Evolutionary conservation across 2,113 vertebrate genomes (phyloP).

Genomic region (Varanus salvator): DNA sequence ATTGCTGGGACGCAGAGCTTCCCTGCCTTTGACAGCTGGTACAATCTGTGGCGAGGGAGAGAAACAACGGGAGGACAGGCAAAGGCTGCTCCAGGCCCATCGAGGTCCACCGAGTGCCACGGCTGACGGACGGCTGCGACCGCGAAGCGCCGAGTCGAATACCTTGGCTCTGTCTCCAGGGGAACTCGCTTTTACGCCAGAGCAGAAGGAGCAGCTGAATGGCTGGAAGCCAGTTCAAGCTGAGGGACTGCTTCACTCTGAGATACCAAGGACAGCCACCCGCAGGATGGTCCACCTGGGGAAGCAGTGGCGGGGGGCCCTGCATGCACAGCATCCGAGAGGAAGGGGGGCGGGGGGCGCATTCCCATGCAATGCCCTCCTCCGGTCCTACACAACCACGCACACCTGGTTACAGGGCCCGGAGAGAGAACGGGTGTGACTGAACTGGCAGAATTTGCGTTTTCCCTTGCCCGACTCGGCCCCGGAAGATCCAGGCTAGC

Average conservation of each 20-base stretch:
- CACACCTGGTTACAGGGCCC: too few species aligned
- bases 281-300: not conserved
- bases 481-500: not conserved
- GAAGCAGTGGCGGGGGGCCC: too few species aligned
- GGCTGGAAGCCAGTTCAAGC: not conserved
- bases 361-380: too few species aligned
- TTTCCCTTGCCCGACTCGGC: not conserved
- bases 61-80: not conserved
- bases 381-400: too few species aligned
- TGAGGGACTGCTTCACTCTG: not conserved
- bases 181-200: not conserved
- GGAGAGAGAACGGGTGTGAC: not conserved
- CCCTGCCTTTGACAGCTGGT: slow-evolving; percentile 95
- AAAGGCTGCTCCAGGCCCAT: rapidly evolving
- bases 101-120: not conserved
- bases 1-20: slow-evolving; percentile 97
- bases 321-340: not conserved
- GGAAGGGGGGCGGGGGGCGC: too few species aligned
- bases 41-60: slow-evolving; percentile 79
- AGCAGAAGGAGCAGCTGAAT: not conserved
- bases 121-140: not conserved
- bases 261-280: not conserved
- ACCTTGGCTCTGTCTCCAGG: not conserved
- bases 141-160: not conserved
- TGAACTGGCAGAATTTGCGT: not conserved